These are phyloP conservation scores for Aphidius gifuensis DNA, from an alignment of 1,140 invertebrate genomes.

Conservation along the genomic window DNA sequence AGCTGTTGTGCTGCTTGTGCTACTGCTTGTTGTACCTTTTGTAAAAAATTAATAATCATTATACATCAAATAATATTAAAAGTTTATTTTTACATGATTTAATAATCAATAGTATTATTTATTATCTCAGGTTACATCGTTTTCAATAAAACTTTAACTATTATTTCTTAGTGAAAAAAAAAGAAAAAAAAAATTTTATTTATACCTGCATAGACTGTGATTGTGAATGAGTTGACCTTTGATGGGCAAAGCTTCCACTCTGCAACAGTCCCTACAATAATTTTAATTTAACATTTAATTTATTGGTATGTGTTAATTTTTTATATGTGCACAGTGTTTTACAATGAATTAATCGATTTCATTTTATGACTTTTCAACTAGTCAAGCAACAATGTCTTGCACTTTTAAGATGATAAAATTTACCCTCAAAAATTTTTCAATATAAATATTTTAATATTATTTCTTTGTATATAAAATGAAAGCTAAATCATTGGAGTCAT, in stretches of 20 bases:
- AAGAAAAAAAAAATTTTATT: slow-evolving; percentile 3
- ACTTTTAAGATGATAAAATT: too few species aligned
- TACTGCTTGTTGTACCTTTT: slow-evolving; percentile 70
- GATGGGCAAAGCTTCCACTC: slow-evolving; percentile 46
- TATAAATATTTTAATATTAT: too few species aligned
- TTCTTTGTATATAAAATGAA: too few species aligned
- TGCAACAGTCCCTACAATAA: slow-evolving; percentile 53
- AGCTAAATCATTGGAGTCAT: too few species aligned
- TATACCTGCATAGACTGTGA: slow-evolving; percentile 55
- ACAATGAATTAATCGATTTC: slow-evolving; percentile 6
- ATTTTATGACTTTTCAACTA: background rate
- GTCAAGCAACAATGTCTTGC: too few species aligned
- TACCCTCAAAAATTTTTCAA: too few species aligned
- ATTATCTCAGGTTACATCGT: background rate
- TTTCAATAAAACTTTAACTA: background rate
- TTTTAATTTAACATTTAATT: slow-evolving; percentile 19
- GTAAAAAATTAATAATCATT: slow-evolving; percentile 26
- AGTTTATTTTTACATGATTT: background rate
- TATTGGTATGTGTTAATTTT: too few species aligned
- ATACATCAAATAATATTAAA: slow-evolving; percentile 7
- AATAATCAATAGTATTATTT: background rate
- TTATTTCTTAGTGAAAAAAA: background rate
- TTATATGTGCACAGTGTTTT: slow-evolving; percentile 2
- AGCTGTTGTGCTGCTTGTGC: slow-evolving; percentile 80
- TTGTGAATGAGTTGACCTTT: slow-evolving; percentile 50